These are phyloP conservation scores for Drosophila miranda DNA, from an alignment of 1,140 invertebrate genomes.

Conservation along the genomic window DNA sequence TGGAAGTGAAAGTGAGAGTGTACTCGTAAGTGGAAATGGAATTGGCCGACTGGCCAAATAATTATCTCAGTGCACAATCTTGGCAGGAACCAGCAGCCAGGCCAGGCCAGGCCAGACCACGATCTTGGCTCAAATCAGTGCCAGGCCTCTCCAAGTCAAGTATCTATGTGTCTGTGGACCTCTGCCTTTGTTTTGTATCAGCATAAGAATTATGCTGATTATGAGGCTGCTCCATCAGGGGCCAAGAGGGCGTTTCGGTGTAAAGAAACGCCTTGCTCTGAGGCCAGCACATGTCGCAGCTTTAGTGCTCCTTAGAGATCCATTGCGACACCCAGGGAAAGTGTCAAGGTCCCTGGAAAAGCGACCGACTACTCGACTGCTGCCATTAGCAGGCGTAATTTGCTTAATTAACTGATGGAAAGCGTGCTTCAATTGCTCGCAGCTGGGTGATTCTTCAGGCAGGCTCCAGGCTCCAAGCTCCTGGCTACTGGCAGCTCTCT, in stretches of 20 bases:
- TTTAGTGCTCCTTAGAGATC: conserved; percentile 45
- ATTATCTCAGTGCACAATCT: conserved; percentile 76
- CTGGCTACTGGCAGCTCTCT: conserved; percentile 1
- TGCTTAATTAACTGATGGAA: conserved; percentile 52
- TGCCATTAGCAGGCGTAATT: conserved; percentile 41
- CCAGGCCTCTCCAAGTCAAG: conserved; percentile 21
- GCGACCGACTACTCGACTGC: neutral
- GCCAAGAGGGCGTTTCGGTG: conserved; percentile 33
- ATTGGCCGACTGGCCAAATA: conserved; percentile 58
- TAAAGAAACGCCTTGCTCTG: conserved; percentile 30
- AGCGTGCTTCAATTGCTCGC: neutral
- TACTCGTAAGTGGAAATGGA: conserved; percentile 13
- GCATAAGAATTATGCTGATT: conserved; percentile 77
- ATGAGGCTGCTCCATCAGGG: conserved; percentile 60
- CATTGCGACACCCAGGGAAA: conserved; percentile 36
- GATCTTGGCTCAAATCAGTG: conserved; percentile 63
- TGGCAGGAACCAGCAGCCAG: conserved; percentile 29
- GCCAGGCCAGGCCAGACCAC: conserved; percentile 1
- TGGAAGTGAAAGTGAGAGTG: conserved; percentile 49
- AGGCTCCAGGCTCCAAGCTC: neutral
- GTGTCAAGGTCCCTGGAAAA: conserved; percentile 33
- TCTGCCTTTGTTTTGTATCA: conserved; percentile 41
- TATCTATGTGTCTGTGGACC: conserved; percentile 14
- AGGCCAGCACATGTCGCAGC: conserved; percentile 34
- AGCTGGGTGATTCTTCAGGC: conserved; percentile 9